Conservation (phyloP, 1,140 invertebrate genomes). For the Polypedilum vanderplanki region DNA sequence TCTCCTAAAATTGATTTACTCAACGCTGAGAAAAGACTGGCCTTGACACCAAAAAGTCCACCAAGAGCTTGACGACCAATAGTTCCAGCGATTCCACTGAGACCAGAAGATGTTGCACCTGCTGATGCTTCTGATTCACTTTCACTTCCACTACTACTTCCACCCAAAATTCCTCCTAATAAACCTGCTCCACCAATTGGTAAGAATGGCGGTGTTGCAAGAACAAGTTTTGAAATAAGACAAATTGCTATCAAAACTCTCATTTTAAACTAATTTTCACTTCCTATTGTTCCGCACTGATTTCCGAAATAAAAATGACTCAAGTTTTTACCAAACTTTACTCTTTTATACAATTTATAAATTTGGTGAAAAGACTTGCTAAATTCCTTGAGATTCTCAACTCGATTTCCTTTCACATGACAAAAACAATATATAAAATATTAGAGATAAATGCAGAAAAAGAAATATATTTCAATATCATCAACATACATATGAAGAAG, state of each 20-base stretch:
- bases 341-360: not conserved
- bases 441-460: not conserved
- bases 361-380: not conserved
- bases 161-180: no score
- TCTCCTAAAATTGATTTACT: no score
- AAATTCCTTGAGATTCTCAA: not conserved
- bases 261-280: not conserved
- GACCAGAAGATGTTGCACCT: not conserved
- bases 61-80: no score
- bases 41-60: no score
- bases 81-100: not conserved
- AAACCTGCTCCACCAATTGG: not conserved
- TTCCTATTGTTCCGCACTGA: not conserved
- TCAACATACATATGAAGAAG: not conserved
- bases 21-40: no score
- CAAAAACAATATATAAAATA: not conserved
- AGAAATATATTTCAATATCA: not conserved
- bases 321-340: not conserved
- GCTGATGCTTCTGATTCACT: not conserved
- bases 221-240: not conserved
- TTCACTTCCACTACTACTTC: not conserved
- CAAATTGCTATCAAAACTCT: not conserved
- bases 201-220: not conserved
- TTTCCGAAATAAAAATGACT: not conserved
- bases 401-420: not conserved